A percentile compares a stretch with the other conserved stretches of the same genome.
Conservation (phyloP, 1,140 invertebrate genomes). For the Forficula auricularia region DNA sequence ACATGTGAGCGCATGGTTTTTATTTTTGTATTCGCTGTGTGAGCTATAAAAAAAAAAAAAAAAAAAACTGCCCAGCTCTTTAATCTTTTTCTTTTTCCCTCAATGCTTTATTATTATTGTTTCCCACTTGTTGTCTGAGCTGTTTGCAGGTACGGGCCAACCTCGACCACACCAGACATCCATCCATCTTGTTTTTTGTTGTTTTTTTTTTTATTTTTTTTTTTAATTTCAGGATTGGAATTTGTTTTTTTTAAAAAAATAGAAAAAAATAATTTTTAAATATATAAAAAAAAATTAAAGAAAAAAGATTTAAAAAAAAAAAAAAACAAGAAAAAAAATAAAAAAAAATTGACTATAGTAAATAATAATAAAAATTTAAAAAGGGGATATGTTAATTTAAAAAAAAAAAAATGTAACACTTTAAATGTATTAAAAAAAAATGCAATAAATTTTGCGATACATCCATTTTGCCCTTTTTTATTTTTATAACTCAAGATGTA, state of each 20-base stretch:
- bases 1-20: no score
- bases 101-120: no score
- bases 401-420: constrained; percentile 30
- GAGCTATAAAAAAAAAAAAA: no score
- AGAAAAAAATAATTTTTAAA: not conserved
- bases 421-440: constrained; percentile 24
- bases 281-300: constrained; percentile 1
- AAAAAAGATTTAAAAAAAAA: not conserved
- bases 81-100: no score
- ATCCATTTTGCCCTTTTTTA: constrained; percentile 3
- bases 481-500: constrained; percentile 17
- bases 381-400: constrained; percentile 43
- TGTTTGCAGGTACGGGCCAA: no score
- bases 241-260: not conserved
- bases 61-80: no score
- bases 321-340: constrained; percentile 2
- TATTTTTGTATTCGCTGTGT: no score
- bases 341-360: constrained; percentile 24
- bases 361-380: constrained; percentile 40
- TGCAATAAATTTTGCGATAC: constrained; percentile 13
- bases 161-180: no score
- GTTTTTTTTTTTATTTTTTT: no score
- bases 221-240: no score
- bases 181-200: no score
- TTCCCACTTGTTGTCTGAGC: no score